Evolutionary conservation across 2,113 vertebrate genomes (phyloP), one percentile per base, ranked within the genome.

Genomic region (Pristiophorus japonicus): DNA sequence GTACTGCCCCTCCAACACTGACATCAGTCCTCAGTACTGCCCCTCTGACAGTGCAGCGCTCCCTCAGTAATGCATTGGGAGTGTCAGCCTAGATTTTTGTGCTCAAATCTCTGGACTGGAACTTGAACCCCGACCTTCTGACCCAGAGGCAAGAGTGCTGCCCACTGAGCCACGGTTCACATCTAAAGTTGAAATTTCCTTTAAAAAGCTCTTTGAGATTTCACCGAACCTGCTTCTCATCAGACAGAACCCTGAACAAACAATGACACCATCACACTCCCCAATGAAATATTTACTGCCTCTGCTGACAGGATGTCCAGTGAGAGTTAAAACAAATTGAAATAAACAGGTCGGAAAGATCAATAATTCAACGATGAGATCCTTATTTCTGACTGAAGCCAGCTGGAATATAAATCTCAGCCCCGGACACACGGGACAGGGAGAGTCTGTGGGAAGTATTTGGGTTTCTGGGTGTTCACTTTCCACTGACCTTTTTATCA

Each of bases 221-320:
- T 90, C 87, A 62, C 51, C 59, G 87, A 90, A 90, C 11, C 34
- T 62, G 51, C 62, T 62, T 59, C 59, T n/a, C 51, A n/a, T 91
- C 14, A 22, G 55, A 12, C 88, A 91, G 55, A 63, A 22, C n/a
- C 34, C 59, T 63, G 59, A 63, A 6, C 42, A 91, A 62, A 63
- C 55, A 63, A n/a, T 62, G 88, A 91, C 16, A 34, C 34, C 59
- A 63, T 34, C 59, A 20, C 14, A 62, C 55, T 63, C 87, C 12
- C 87, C 34, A 78, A 78, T 91, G 88, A 91, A 91, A 91, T 91
- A 91, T 91, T 91, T 59, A 91, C 88, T 20, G 34, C 34, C 34
- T 91, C 34, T 20, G 55, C 38, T 63, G 88, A 91, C 88, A 91
- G 88, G 88, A n/a, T 59, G 7, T 91, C 88, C 14, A n/a, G n/a